phyloP scores from a whole-genome alignment of 2,797 vertebrate species.

The Macroramphosus scolopax region DNA sequence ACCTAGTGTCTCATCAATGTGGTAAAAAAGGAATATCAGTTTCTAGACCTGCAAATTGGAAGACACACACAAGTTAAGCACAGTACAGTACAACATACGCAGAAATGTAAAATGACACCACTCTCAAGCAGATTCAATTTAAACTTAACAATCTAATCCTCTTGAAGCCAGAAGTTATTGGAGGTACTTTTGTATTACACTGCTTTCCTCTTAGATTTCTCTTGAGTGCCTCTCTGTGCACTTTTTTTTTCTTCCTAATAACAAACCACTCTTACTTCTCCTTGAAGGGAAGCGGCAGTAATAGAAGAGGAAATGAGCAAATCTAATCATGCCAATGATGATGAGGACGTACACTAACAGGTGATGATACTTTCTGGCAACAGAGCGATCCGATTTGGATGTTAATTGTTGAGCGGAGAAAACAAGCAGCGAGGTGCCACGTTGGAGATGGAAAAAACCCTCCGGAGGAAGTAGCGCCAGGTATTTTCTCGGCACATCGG shows the following conservation, averaged over 20 bases:
- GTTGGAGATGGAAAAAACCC: slow-evolving; percentile 5
- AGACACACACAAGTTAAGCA: too few species aligned
- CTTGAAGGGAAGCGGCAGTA: slow-evolving; percentile 23
- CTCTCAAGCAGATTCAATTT: too few species aligned
- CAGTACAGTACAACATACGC: too few species aligned
- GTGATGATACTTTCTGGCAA: slow-evolving; percentile 19
- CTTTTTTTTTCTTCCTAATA: slow-evolving; percentile 31
- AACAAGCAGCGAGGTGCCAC: background rate
- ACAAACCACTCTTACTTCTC: slow-evolving; percentile 37
- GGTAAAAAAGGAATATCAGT: too few species aligned
- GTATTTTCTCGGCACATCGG: slow-evolving; percentile 9
- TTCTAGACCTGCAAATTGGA: too few species aligned
- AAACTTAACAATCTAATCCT: too few species aligned
- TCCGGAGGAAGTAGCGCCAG: slow-evolving; percentile 3
- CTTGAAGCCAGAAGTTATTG: too few species aligned
- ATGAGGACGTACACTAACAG: slow-evolving; percentile 31
- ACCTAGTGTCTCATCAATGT: too few species aligned
- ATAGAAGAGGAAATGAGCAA: slow-evolving; percentile 52
- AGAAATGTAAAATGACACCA: too few species aligned
- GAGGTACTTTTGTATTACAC: too few species aligned
- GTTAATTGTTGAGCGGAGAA: slow-evolving; percentile 31
- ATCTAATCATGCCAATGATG: slow-evolving; percentile 43
- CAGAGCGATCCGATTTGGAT: slow-evolving; percentile 42
- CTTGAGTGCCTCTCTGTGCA: slow-evolving; percentile 43
- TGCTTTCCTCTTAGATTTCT: slow-evolving; percentile 17